phyloP scores from a whole-genome alignment of 1,140 invertebrate species.

The Vollenhovia emeryi region DNA sequence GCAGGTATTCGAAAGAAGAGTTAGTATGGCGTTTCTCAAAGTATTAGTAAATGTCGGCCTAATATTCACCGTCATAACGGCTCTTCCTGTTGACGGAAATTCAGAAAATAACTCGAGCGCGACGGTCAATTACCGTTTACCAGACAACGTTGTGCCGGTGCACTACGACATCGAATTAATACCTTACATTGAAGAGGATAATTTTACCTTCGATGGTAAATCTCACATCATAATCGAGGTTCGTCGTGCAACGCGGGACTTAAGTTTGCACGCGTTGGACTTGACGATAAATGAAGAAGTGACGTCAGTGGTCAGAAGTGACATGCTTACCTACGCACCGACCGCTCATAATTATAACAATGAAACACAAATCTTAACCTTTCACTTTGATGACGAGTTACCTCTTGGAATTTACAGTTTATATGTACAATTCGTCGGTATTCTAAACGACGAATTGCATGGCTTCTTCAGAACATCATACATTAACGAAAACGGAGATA shows the following conservation, averaged over 20 bases:
- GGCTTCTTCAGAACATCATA: slow-evolving; percentile 74
- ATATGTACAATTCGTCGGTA: slow-evolving; percentile 67
- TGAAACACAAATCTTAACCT: slow-evolving; percentile 47
- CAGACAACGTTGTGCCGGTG: slow-evolving; percentile 50
- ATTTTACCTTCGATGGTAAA: slow-evolving; percentile 72
- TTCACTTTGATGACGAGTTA: slow-evolving; percentile 51
- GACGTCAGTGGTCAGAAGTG: not conserved
- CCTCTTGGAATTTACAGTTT: slow-evolving; percentile 51
- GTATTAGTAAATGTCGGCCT: not conserved
- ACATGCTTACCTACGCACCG: not conserved
- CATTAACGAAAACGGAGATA: slow-evolving; percentile 49
- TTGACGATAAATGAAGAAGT: slow-evolving; percentile 28
- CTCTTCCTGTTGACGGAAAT: not conserved
- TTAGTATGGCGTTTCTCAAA: not conserved
- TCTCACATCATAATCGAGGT: slow-evolving; percentile 61
- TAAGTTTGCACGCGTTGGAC: slow-evolving; percentile 58
- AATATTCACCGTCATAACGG: not conserved
- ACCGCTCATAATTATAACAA: slow-evolving; percentile 23
- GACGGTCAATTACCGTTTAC: slow-evolving; percentile 51
- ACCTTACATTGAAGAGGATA: slow-evolving; percentile 60
- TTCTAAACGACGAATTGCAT: slow-evolving; percentile 53
- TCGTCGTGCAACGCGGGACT: slow-evolving; percentile 38
- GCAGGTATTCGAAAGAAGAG: not conserved
- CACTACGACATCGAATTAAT: slow-evolving; percentile 65
- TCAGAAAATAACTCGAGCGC: not conserved